phyloP scores from a whole-genome alignment of 2,888 invertebrate species.

The Sinopyrophorus schimmeli region DNA sequence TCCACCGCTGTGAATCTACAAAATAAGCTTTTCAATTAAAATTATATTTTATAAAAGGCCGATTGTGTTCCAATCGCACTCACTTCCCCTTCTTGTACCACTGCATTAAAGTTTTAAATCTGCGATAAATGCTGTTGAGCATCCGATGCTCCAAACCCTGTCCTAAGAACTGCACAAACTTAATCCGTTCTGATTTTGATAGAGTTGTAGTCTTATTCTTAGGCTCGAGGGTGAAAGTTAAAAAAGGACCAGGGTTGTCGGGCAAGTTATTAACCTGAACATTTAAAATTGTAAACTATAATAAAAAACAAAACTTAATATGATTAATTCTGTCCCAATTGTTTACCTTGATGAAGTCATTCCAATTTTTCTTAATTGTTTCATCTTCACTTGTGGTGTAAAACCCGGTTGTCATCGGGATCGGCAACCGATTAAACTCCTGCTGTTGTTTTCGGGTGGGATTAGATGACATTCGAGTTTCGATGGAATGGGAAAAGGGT shows the following conservation, averaged over 20 bases:
- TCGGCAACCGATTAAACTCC: neutral
- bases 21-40: too few relatives aligned
- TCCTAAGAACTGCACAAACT: slow-evolving; percentile 11
- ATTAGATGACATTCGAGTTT: slow-evolving; percentile 12
- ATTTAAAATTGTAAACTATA: too few relatives aligned
- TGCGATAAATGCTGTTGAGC: slow-evolving; percentile 9
- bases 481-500: slow-evolving; percentile 6
- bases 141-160: slow-evolving; percentile 5
- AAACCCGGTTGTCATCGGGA: slow-evolving; percentile 2
- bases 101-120: slow-evolving; percentile 3
- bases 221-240: too few relatives aligned
- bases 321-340: too few relatives aligned
- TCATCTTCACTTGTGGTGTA: slow-evolving; percentile 8
- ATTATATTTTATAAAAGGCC: neutral
- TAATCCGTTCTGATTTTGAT: too few relatives aligned
- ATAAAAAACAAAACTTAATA: too few relatives aligned
- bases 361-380: slow-evolving; percentile 12
- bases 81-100: slow-evolving; percentile 10
- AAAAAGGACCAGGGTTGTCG: too few relatives aligned
- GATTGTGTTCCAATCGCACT: too few relatives aligned
- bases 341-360: slow-evolving; percentile 7
- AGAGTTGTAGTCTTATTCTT: too few relatives aligned
- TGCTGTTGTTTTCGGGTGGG: slow-evolving; percentile 6
- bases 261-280: too few relatives aligned
- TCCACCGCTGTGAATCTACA: slow-evolving; percentile 13